Base-by-base conservation (phyloP, 1,140 invertebrate genomes). In the Mya arenaria region DNA sequence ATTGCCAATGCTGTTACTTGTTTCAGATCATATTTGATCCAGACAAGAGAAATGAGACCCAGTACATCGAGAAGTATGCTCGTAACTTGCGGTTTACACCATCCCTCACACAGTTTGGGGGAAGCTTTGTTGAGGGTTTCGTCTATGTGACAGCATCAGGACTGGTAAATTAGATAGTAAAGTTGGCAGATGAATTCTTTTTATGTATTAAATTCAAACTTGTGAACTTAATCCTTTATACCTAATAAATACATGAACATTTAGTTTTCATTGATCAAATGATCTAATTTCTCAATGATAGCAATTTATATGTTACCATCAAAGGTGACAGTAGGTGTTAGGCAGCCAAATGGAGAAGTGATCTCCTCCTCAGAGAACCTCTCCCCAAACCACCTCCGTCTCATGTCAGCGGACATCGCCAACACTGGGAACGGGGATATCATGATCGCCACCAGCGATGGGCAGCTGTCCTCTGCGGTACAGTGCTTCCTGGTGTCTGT, bases 21-120 rank as follows among this genome's bases (percentile, higher is more conserved):
- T 74, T 83, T 17, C 84, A 91, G 90, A 81, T 89, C 28, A 78
- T 84, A 58, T 92, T 92, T 72, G 90, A 90, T 66, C 87, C 90
- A 55, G 92, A 92, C n/a, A 90, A 91, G 66, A 86, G 85, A 69
- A 90, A 92, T 37, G 73, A 81, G 15, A 92, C 94, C 4, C 94
- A 95, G 13, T 98, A 98, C 90, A 95, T 94, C 68, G 98, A 98
- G 52, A 98, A 97, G 91, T 97, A 98, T 89, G 95, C 95, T 86
- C 94, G 96, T 89, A 89, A 96, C 17, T 79, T 73, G 39, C 94
- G 95, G 71, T 96, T 96, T 89, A 94, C 95, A 15, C 96, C 97
- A 60, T 97, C 97, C 0, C 95, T 98, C 0, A 95, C 96, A 89
- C 95, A 97, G 85, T 98, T 98, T 93, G 98, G 97, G 1, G 96